Conservation (phyloP, 2,888 invertebrate genomes). For the Melipona beecheii region DNA sequence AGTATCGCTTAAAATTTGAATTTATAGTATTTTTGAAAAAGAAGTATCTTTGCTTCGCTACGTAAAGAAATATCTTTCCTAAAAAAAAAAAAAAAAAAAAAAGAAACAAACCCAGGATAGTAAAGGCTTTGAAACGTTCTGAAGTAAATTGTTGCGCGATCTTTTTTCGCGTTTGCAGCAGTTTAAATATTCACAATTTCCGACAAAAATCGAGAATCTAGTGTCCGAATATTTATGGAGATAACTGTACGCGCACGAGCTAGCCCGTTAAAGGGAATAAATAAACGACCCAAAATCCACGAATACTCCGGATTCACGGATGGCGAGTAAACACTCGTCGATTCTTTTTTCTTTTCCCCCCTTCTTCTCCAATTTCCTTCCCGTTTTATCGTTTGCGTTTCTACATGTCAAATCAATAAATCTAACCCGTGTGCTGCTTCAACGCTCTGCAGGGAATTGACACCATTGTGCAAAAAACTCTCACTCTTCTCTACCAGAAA, state of each 20-base stretch:
- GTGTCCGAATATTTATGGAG: no score
- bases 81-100: no score
- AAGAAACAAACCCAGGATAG: no score
- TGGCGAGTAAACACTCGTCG: neutral
- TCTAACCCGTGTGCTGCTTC: neutral
- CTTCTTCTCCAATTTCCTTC: neutral
- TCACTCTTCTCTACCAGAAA: neutral
- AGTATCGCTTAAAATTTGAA: no score
- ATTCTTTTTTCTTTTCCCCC: neutral
- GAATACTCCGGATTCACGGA: neutral
- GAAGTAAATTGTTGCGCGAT: no score
- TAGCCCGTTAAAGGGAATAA: neutral
- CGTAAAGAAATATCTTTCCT: no score
- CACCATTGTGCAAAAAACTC: neutral
- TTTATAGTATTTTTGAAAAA: no score
- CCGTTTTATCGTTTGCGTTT: neutral
- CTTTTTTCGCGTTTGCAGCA: no score
- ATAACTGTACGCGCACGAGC: neutral
- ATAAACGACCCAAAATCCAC: neutral
- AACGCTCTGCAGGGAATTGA: neutral
- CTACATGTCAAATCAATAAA: neutral
- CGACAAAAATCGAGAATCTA: no score
- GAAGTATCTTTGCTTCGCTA: no score
- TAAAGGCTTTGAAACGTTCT: no score
- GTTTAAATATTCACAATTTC: no score